Conservation (phyloP, 2,888 invertebrate genomes). For the Nasonia oneida region DNA sequence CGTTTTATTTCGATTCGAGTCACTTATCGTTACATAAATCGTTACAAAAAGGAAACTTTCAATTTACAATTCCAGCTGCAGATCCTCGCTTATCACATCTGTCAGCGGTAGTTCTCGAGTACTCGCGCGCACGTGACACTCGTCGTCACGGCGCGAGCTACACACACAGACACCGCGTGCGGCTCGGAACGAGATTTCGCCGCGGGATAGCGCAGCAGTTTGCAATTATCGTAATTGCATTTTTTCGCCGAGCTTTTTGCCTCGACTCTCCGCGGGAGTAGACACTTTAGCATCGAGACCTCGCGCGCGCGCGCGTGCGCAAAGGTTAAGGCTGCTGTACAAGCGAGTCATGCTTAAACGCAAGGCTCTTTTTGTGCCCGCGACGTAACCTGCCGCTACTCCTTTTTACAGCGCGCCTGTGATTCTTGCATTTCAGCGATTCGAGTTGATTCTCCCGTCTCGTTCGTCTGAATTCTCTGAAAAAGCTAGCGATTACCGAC, state of each 20-base stretch:
- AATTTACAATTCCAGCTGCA: neutral
- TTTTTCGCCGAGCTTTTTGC: neutral
- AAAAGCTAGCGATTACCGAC: neutral
- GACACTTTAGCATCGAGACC: neutral
- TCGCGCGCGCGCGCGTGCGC: neutral
- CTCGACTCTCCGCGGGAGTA: neutral
- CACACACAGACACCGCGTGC: neutral
- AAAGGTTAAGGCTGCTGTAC: constrained; percentile 14
- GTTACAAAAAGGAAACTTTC: neutral
- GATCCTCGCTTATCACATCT: neutral
- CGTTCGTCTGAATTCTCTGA: neutral
- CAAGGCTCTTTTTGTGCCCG: neutral
- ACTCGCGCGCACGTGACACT: neutral
- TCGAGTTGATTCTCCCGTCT: neutral
- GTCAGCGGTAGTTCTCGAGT: neutral
- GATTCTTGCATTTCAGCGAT: neutral
- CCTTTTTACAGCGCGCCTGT: neutral
- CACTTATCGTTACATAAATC: neutral
- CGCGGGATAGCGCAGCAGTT: constrained; percentile 1
- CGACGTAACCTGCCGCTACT: neutral
- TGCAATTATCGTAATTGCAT: constrained; percentile 6
- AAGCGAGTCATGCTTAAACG: neutral
- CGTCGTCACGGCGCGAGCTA: neutral
- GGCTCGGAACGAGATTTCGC: neutral
- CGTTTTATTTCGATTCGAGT: neutral